Evolutionary conservation across 2,113 vertebrate genomes (phyloP).

Genomic region (Copsychus sechellarum): DNA sequence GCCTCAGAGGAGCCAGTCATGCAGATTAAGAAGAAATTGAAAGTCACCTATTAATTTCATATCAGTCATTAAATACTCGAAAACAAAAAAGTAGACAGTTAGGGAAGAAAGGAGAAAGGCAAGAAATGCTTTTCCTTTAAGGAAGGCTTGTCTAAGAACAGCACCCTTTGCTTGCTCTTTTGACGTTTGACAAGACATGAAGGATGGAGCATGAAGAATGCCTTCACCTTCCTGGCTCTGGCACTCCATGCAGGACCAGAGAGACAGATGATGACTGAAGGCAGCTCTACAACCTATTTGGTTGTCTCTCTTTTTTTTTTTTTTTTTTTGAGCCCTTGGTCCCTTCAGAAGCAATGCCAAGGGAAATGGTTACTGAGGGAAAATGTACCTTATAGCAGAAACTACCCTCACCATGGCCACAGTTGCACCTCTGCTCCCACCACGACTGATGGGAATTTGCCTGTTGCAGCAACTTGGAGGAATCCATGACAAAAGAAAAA

Average conservation of each 20-base stretch:
- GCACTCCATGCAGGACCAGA: background rate
- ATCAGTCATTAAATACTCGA: background rate
- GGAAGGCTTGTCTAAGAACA: constrained; percentile 15
- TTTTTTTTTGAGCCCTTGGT: background rate
- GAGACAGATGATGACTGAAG: background rate
- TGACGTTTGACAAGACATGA: constrained; percentile 42
- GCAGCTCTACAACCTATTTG: background rate
- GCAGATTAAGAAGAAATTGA: constrained; percentile 30
- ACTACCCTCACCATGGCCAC: background rate
- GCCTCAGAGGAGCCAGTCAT: background rate
- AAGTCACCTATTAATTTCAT: constrained; percentile 20
- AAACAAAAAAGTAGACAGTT: background rate
- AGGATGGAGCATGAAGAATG: constrained; percentile 33
- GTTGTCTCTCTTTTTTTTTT: background rate
- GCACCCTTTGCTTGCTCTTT: constrained; percentile 46
- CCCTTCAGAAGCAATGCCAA: background rate
- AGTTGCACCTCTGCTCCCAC: background rate
- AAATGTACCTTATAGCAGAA: background rate
- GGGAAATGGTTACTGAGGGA: background rate
- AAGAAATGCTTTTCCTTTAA: constrained; percentile 8
- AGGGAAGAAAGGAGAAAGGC: background rate
- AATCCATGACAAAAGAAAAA: background rate
- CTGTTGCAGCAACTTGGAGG: background rate
- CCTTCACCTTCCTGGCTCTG: background rate
- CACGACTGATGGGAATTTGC: background rate